Evolutionary conservation across 2,113 vertebrate genomes (phyloP).

Genomic region (Microcebus murinus): DNA sequence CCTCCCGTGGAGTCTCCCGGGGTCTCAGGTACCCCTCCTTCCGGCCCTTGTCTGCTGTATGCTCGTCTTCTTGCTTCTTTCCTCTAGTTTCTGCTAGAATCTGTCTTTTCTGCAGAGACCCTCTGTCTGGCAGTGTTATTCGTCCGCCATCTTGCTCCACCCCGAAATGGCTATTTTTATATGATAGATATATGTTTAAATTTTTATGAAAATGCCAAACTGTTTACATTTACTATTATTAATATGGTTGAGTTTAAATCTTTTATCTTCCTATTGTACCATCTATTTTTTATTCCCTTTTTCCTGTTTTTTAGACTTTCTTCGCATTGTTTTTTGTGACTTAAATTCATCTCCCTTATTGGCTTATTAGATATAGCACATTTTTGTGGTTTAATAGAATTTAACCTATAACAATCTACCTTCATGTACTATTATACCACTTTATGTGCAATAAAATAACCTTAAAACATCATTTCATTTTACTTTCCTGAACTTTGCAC

Average conservation of each 20-base stretch:
- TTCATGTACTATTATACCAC: neutral
- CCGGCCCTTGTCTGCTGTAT: too few relatives aligned
- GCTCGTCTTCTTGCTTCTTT: too few relatives aligned
- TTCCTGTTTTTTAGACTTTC: neutral
- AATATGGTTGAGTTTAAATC: neutral
- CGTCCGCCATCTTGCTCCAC: too few relatives aligned
- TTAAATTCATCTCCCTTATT: neutral
- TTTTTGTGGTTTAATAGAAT: neutral
- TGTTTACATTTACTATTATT: neutral
- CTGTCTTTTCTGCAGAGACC: too few relatives aligned
- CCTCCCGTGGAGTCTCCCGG: too few relatives aligned
- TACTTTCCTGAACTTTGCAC: neutral
- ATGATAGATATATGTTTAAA: neutral
- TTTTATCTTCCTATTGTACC: neutral
- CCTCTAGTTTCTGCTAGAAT: too few relatives aligned
- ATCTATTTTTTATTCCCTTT: neutral
- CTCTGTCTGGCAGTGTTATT: too few relatives aligned
- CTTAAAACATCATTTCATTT: neutral
- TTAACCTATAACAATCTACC: neutral
- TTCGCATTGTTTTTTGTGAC: neutral
- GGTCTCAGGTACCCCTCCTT: too few relatives aligned
- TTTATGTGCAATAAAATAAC: neutral
- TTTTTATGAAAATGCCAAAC: constrained; percentile 7
- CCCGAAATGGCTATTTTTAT: neutral
- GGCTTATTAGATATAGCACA: neutral